Evolutionary conservation across 2,888 invertebrate species (phyloP), one percentile per base, ranked within the genome.

Genomic region (Mythimna pallens): DNA sequence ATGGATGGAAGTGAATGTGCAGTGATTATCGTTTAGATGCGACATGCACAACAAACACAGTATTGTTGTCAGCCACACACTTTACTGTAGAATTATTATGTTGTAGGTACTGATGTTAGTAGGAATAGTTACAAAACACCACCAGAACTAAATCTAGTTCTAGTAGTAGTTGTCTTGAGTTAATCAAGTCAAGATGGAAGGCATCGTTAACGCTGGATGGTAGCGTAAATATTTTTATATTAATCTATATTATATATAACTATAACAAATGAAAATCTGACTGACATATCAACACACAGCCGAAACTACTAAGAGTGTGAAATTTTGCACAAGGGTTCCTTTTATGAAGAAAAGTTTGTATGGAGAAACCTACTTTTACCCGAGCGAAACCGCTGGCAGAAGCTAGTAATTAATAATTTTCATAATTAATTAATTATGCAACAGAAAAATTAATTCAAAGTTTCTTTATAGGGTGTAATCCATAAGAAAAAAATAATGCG

Each of bases 401-500:
- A 36, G 36, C 36, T 8, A 36, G 36, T 14, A 52, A 12, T 40
- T 47, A 10, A 68, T 25, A 17, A 2, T 65, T 71, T 70, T 43
- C 40, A 61, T 52, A 63, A 65, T 62, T 50, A 68, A 62, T 76
- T 65, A 77, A 76, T 83, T 78, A 40, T 64, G 55, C 25, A 66
- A 81, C 83, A 40, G 66, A 47, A 78, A 76, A 83, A 78, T 50
- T 71, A 69, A 81, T 81, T 77, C 59, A 61, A 68, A 22, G 50
- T 75, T 70, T 75, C 61, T 65, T 70, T 47, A 66, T 55, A 78
- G 73, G 79, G 67, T 80, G 75, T 78, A 72, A 81, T 65, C 73
- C 70, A 73, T 52, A 80, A 71, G 70, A 72, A 80, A 81, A 84
- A 82, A 81, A 83, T 82, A 82, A 84, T 86, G 85, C 78, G 84